Percentiles rank a stretch among this genome's conserved stretches.
These are phyloP conservation scores for Sycobia sp. DNA, from an alignment of 1,140 invertebrate genomes.

Conservation along the genomic window DNA sequence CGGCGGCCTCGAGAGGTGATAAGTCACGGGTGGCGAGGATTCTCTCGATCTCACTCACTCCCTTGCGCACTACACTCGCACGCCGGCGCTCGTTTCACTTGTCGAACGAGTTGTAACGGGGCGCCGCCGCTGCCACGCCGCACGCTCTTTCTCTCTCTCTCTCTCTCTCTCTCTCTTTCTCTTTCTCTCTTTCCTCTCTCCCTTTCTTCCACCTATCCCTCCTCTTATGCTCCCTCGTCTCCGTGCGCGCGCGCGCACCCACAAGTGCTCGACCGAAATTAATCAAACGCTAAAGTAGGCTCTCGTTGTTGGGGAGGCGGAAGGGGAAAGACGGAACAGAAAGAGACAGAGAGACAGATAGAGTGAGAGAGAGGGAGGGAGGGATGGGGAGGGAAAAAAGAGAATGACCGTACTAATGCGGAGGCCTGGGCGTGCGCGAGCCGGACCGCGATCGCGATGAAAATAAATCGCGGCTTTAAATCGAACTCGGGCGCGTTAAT, in stretches of 20 bases:
- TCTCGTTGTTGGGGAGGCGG: too few relatives aligned
- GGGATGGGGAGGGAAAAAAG: constrained; percentile 22
- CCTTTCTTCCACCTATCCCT: too few relatives aligned
- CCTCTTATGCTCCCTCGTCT: too few relatives aligned
- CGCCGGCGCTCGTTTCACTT: constrained; percentile 39
- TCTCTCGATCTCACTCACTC: not conserved
- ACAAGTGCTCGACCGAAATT: constrained; percentile 28
- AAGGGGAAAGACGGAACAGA: too few relatives aligned
- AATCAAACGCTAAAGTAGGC: constrained; percentile 37
- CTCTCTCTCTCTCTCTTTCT: not conserved
- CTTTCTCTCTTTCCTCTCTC: too few relatives aligned
- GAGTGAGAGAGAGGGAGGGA: too few relatives aligned
- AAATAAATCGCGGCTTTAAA: constrained; percentile 16
- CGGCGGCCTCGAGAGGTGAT: constrained; percentile 31
- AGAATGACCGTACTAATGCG: constrained; percentile 2
- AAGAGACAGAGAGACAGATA: too few relatives aligned
- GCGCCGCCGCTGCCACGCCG: constrained; percentile 41
- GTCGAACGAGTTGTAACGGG: constrained; percentile 49
- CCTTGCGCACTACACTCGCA: too few relatives aligned
- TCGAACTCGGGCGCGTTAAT: constrained; percentile 14
- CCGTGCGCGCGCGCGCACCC: not conserved
- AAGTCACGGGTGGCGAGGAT: constrained; percentile 25
- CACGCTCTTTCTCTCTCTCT: too few relatives aligned
- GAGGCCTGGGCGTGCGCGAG: constrained; percentile 4
- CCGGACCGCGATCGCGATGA: constrained; percentile 7